These are phyloP conservation scores for Chironomus tentans DNA, from an alignment of 2,888 invertebrate genomes.

Conservation along the genomic window DNA sequence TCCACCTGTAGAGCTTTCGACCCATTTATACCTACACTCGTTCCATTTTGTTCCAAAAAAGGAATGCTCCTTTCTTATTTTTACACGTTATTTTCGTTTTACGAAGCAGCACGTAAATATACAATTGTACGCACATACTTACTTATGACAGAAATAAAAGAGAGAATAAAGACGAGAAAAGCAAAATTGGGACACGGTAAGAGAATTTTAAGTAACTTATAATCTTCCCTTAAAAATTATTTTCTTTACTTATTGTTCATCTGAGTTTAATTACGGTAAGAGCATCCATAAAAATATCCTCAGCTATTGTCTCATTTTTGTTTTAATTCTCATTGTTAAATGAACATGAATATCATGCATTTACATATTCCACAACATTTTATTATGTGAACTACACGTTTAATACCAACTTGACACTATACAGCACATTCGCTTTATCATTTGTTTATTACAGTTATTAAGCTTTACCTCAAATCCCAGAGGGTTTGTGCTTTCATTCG, in stretches of 20 bases:
- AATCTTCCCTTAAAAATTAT: not conserved
- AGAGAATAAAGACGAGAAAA: not conserved
- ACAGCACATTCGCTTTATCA: too few species aligned
- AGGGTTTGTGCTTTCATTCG: too few species aligned
- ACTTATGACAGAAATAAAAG: too few species aligned
- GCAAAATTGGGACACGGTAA: not conserved
- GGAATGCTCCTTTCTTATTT: not conserved
- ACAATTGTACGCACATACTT: not conserved
- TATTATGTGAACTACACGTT: too few species aligned
- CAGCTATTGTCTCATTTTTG: not conserved
- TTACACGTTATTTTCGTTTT: not conserved
- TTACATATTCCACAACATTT: too few species aligned
- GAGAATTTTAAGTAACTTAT: not conserved
- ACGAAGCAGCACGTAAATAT: not conserved
- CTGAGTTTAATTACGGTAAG: not conserved
- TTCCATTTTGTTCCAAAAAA: not conserved
- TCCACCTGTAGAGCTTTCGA: not conserved
- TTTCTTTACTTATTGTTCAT: not conserved
- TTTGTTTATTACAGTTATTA: too few species aligned
- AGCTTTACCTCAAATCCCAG: too few species aligned
- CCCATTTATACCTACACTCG: not conserved
- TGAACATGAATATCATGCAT: not conserved
- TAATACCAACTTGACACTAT: too few species aligned
- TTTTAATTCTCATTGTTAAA: not conserved
- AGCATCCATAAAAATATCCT: not conserved